These are phyloP conservation scores for Agrypnia vestita DNA, from an alignment of 1,140 invertebrate genomes.

Conservation along the genomic window DNA sequence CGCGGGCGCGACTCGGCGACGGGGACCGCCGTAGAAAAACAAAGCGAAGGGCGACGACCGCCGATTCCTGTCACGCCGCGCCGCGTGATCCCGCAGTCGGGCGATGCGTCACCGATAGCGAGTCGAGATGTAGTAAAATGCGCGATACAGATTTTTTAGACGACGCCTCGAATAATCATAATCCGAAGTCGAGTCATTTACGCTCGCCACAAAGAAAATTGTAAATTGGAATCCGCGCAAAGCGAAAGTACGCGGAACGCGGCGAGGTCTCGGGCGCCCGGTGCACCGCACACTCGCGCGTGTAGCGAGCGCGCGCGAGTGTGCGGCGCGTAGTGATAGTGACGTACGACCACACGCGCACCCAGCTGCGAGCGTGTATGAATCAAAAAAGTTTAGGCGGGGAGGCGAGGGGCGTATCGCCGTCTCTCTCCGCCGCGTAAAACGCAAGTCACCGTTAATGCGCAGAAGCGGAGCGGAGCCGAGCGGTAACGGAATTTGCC, in stretches of 20 bases:
- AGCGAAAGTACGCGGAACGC: not conserved
- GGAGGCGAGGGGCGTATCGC: slow-evolving; percentile 22
- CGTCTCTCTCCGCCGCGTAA: slow-evolving; percentile 29
- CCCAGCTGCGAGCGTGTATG: slow-evolving; percentile 39
- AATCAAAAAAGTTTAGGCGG: slow-evolving; percentile 46
- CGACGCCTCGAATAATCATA: no score
- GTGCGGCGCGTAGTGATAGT: slow-evolving; percentile 38
- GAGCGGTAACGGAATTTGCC: slow-evolving; percentile 21
- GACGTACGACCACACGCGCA: slow-evolving; percentile 41
- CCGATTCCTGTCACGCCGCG: not conserved
- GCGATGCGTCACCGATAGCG: slow-evolving; percentile 17
- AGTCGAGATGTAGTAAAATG: not conserved
- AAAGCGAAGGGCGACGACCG: not conserved
- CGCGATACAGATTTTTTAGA: no score
- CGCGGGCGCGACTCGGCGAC: not conserved
- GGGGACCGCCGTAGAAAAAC: not conserved
- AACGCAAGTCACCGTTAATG: slow-evolving; percentile 54
- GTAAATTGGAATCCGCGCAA: not conserved
- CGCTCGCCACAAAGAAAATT: not conserved
- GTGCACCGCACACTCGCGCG: slow-evolving; percentile 23
- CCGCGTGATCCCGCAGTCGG: not conserved
- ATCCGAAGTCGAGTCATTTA: not conserved
- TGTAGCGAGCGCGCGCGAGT: slow-evolving; percentile 10
- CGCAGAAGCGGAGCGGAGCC: slow-evolving; percentile 43
- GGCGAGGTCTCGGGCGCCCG: slow-evolving; percentile 16